A percentile compares a stretch with the other conserved stretches of the same genome.
These are phyloP conservation scores for Malachius bipustulatus DNA, from an alignment of 2,888 invertebrate species.

Conservation along the genomic window DNA sequence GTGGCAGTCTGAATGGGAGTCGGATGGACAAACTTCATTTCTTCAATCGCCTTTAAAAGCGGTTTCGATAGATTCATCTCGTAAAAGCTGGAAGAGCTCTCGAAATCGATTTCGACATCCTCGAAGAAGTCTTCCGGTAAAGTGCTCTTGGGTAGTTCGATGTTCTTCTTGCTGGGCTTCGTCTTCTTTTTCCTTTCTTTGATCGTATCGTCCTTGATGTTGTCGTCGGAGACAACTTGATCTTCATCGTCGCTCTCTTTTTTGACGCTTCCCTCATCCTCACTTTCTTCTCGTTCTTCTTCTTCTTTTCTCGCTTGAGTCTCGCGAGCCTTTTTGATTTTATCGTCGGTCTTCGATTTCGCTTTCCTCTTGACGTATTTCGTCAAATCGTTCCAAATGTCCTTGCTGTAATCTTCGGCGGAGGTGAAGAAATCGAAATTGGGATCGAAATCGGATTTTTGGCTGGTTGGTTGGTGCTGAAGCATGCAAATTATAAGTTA, in stretches of 20 bases:
- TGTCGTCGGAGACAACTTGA: constrained; percentile 63
- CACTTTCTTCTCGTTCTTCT: constrained; percentile 37
- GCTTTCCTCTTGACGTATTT: constrained; percentile 48
- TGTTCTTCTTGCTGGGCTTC: constrained; percentile 29
- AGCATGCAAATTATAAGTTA: constrained; percentile 24
- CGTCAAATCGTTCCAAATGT: constrained; percentile 34
- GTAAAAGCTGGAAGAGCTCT: constrained; percentile 62
- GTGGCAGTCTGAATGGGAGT: constrained; percentile 95
- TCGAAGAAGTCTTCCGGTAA: constrained; percentile 45
- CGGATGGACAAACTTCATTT: constrained; percentile 83
- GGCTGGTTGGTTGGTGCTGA: constrained; percentile 74
- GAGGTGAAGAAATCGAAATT: constrained; percentile 71
- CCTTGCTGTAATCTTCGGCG: constrained; percentile 67
- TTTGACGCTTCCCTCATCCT: constrained; percentile 29
- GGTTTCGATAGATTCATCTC: constrained; percentile 96
- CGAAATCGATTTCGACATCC: constrained; percentile 52
- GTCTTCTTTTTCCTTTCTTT: constrained; percentile 49
- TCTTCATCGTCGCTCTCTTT: constrained; percentile 45
- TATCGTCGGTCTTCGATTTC: constrained; percentile 72
- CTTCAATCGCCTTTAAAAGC: constrained; percentile 77
- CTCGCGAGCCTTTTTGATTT: constrained; percentile 55
- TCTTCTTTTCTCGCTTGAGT: constrained; percentile 34
- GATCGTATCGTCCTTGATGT: constrained; percentile 59
- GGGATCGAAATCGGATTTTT: constrained; percentile 68
- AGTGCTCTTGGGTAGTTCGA: constrained; percentile 36